Base-by-base conservation (phyloP, 2,113 vertebrate genomes). In the Thoracochromis brauschi region DNA sequence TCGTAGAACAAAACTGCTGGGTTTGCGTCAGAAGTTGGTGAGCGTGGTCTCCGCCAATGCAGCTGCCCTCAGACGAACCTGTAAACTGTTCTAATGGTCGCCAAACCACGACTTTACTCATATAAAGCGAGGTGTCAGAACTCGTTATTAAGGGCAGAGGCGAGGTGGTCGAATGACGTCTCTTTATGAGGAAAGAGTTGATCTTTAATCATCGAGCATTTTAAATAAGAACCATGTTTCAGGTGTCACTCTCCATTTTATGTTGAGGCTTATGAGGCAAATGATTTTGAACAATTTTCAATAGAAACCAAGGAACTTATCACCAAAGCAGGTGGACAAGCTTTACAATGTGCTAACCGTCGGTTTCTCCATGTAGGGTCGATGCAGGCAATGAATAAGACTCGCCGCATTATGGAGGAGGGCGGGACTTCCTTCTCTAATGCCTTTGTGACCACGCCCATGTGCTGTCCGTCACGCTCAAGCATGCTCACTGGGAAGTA, bases 321-420 rank as follows among this genome's bases (percentile, higher is more conserved):
- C 65, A 24, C 38, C 40, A 0, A 11, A 73, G 68, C 14, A 45
- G 21, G 40, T 73, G 40, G 8, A 17, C 14, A 1, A 29, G 5
- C 12, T 78, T 85, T 5, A 24, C 3, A 4, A 38, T 5, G 42
- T 21, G 9, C 35, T 81, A 21, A 60, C 21, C 4, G 4, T 8
- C 0, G 8, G 35, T 68, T 8, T 82, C 10, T 54, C n/a, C 45
- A 91, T 81, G n/a, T 42, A 99, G 98, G 98, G 4, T 99, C 98
- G 60, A 98, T 99, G 98, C 98, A 98, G 92, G 98, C 97, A 65
- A 99, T 99, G 98, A 99, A 99, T 94, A 99, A 98, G 95, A 99
- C 98, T 0, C 96, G 97, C 7, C 96, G 96, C 8, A 99, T 99
- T 94, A 98, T 99, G 98, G 98, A 98, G 78, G 98, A 97, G 1